These are phyloP conservation scores for Acrobasis repandana DNA, from an alignment of 2,888 invertebrate species.

Conservation along the genomic window DNA sequence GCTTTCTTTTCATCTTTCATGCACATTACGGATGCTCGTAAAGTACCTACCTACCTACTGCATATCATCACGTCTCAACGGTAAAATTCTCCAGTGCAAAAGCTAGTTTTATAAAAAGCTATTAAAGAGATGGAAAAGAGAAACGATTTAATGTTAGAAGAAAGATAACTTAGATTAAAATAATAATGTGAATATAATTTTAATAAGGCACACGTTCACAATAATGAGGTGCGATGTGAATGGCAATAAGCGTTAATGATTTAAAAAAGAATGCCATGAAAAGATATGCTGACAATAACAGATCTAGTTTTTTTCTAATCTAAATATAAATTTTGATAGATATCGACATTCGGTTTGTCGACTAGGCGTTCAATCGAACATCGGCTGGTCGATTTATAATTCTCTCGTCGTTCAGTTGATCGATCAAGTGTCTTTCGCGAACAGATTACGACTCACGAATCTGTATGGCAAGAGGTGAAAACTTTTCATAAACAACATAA, in stretches of 20 bases:
- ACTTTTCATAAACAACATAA: too few species aligned
- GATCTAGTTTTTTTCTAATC: too few species aligned
- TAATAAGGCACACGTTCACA: neutral
- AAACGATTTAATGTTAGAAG: neutral
- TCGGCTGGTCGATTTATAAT: too few species aligned
- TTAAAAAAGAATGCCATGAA: neutral
- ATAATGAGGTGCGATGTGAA: neutral
- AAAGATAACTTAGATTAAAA: neutral
- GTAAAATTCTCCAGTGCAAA: neutral
- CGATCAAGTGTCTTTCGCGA: too few species aligned
- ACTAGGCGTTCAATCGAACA: too few species aligned
- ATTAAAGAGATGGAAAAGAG: neutral
- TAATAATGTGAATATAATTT: neutral
- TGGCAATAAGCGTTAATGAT: neutral
- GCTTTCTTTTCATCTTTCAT: slow-evolving; percentile 12
- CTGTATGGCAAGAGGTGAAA: too few species aligned
- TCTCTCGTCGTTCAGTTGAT: too few species aligned
- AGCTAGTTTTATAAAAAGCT: neutral
- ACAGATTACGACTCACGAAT: too few species aligned
- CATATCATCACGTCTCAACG: slow-evolving; percentile 14
- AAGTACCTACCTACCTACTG: too few species aligned
- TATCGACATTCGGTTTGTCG: too few species aligned
- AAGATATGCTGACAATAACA: too few species aligned
- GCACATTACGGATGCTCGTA: slow-evolving; percentile 4
- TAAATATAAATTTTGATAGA: too few species aligned